Percentiles rank a stretch among this genome's conserved stretches.
phyloP scores from a whole-genome alignment of 2,888 invertebrate species.

The Cartodere bifasciata region DNA sequence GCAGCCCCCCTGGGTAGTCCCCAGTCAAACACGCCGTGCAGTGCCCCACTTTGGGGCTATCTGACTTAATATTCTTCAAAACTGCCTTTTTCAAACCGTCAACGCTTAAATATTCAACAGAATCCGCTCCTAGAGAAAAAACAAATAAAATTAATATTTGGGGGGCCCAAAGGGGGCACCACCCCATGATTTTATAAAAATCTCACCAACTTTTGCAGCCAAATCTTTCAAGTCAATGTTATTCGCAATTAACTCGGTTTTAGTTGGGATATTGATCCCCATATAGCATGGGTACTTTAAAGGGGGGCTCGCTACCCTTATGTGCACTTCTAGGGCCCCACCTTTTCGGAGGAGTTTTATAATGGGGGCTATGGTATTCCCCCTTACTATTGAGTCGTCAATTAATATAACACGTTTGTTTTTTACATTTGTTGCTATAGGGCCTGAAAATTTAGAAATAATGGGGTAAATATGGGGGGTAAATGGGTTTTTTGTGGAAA shows the following conservation, averaged over 20 bases:
- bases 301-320: constrained; percentile 94
- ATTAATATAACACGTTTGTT: constrained; percentile 76
- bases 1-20: constrained; percentile 73
- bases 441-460: constrained; percentile 1
- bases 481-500: neutral
- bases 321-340: constrained; percentile 93
- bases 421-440: neutral
- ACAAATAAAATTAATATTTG: neutral
- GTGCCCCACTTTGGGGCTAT: constrained; percentile 65
- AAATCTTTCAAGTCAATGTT: constrained; percentile 63
- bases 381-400: constrained; percentile 95
- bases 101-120: constrained; percentile 83
- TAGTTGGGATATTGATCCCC: constrained; percentile 99
- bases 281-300: constrained; percentile 92
- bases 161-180: neutral
- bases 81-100: constrained; percentile 85
- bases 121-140: constrained; percentile 64
- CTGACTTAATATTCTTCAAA: constrained; percentile 57
- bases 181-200: constrained; percentile 16
- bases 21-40: constrained; percentile 95
- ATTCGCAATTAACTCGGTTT: constrained; percentile 91
- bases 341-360: constrained; percentile 83
- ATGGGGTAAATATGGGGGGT: neutral
- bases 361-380: constrained; percentile 94
- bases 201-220: constrained; percentile 76